Conservation (phyloP, 2,797 vertebrate species). For the Hydrocynus forskahlii region DNA sequence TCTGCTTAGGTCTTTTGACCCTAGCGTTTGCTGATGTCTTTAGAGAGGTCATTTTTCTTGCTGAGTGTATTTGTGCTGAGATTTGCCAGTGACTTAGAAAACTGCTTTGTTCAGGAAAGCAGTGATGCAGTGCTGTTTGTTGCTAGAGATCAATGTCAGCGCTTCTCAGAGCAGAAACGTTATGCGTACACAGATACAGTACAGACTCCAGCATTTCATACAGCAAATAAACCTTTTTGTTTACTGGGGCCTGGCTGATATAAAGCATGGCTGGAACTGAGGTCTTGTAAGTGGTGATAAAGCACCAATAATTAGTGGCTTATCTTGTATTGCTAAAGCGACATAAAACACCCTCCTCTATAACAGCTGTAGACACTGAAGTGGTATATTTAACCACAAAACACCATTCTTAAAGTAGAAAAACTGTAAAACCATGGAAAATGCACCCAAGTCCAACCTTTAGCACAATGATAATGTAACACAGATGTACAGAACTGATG, state of each 20-base stretch:
- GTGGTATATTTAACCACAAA: background rate
- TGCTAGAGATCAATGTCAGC: background rate
- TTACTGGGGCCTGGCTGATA: no score
- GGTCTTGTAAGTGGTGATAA: background rate
- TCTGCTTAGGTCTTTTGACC: background rate
- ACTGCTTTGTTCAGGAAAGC: background rate
- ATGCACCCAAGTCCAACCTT: background rate
- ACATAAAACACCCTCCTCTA: no score
- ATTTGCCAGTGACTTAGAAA: conserved; percentile 3
- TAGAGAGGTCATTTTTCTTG: background rate
- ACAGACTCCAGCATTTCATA: background rate
- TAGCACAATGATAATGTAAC: no score
- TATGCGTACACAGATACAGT: background rate
- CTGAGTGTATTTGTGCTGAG: conserved; percentile 8
- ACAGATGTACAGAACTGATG: no score
- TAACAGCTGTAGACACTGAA: background rate
- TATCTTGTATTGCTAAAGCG: no score
- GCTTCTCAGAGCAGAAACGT: background rate
- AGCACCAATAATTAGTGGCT: background rate
- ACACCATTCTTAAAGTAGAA: background rate
- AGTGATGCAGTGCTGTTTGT: background rate
- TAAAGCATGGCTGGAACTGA: background rate
- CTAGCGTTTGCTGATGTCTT: background rate
- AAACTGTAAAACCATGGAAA: background rate
- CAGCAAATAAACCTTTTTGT: background rate